Conservation (phyloP, 2,888 invertebrate genomes). For the Horisme vitalbata region DNA sequence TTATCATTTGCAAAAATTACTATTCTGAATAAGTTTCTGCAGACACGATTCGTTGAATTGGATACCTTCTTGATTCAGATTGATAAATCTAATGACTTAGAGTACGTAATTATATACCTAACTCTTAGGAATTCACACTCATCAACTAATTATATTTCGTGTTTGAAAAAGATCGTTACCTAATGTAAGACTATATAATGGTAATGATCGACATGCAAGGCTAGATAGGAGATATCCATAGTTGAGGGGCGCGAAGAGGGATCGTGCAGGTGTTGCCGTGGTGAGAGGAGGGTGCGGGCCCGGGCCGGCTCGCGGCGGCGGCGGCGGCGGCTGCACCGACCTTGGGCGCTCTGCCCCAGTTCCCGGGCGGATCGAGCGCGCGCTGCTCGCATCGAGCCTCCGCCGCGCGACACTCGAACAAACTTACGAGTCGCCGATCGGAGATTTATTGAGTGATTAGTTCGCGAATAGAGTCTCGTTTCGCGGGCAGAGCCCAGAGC, state of each 20-base stretch:
- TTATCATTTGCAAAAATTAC: conserved; percentile 11
- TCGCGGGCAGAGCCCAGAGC: conserved; percentile 34
- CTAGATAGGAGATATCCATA: conserved; percentile 2
- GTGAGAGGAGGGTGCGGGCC: conserved; percentile 5
- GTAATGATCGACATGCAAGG: too few species aligned
- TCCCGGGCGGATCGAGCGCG: conserved; percentile 25
- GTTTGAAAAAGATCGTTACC: too few species aligned
- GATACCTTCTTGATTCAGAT: background rate
- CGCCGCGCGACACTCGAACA: conserved; percentile 13
- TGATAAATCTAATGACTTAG: background rate
- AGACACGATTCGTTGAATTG: conserved; percentile 1
- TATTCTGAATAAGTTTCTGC: conserved; percentile 4
- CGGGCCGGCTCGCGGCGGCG: conserved; percentile 7
- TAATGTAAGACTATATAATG: too few species aligned
- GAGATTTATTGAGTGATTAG: conserved; percentile 38
- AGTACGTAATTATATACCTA: too few species aligned
- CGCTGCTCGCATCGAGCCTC: conserved; percentile 23
- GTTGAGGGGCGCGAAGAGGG: conserved; percentile 16
- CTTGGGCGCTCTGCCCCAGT: conserved; percentile 31
- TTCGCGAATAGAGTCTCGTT: conserved; percentile 30
- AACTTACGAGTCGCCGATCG: conserved; percentile 31
- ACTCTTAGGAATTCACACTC: background rate
- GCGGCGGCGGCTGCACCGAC: conserved; percentile 31
- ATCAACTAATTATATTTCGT: too few species aligned
- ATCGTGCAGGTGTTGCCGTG: conserved; percentile 6